phyloP scores from a whole-genome alignment of 2,797 vertebrate species.

The Erithacus rubecula region DNA sequence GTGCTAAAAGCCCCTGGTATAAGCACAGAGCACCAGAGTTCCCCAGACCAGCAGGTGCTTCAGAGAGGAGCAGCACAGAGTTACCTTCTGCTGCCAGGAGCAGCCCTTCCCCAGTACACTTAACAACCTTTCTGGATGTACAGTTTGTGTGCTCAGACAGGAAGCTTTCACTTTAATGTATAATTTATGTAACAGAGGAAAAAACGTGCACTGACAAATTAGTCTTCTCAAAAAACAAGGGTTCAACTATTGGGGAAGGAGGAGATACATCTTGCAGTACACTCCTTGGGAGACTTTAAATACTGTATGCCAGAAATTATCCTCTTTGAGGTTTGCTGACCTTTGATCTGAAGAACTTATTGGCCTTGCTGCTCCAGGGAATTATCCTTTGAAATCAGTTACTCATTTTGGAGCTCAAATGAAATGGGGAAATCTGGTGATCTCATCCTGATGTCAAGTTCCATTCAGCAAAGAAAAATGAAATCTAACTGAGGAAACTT shows the following conservation, averaged over 20 bases:
- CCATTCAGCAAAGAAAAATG: slow-evolving; percentile 43
- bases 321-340: slow-evolving; percentile 47
- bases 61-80: background rate
- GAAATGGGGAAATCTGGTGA: slow-evolving; percentile 52
- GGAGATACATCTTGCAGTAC: slow-evolving; percentile 30
- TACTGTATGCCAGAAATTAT: slow-evolving; percentile 52
- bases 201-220: slow-evolving; percentile 56
- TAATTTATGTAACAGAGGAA: slow-evolving; percentile 27
- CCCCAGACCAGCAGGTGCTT: background rate
- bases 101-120: background rate
- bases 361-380: slow-evolving; percentile 50
- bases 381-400: slow-evolving; percentile 62
- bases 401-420: slow-evolving; percentile 48
- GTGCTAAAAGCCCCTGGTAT: background rate
- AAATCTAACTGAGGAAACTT: slow-evolving; percentile 13
- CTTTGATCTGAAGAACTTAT: slow-evolving; percentile 58
- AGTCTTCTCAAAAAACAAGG: slow-evolving; percentile 47
- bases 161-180: slow-evolving; percentile 47
- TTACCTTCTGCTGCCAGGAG: background rate
- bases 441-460: slow-evolving; percentile 61
- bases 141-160: background rate
- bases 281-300: slow-evolving; percentile 60
- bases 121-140: background rate
- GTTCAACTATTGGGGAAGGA: slow-evolving; percentile 19
- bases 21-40: background rate